phyloP scores from a whole-genome alignment of 2,888 invertebrate species.

The Coecobrya sp. region DNA sequence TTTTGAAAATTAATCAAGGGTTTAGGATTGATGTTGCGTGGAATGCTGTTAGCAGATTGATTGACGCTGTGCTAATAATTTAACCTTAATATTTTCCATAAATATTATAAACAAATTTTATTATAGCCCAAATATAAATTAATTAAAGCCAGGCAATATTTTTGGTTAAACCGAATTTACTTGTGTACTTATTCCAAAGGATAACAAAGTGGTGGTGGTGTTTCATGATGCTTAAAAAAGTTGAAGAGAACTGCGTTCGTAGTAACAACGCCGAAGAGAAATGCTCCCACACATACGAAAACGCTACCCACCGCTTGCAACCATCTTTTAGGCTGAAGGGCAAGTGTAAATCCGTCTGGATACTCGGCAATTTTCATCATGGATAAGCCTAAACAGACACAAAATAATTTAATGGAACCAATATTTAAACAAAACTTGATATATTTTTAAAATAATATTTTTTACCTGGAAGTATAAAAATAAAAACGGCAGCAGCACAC shows the following conservation, averaged over 20 bases:
- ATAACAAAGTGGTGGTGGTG: no score
- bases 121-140: no score
- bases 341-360: slow-evolving; percentile 34
- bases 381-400: slow-evolving; percentile 87
- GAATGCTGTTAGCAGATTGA: no score
- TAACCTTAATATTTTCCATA: no score
- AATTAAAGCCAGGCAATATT: no score
- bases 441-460: background rate
- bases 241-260: slow-evolving; percentile 87
- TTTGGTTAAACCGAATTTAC: no score
- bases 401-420: background rate
- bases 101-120: no score
- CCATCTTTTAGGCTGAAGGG: slow-evolving; percentile 3
- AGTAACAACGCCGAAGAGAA: slow-evolving; percentile 88
- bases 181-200: no score
- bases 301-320: slow-evolving; percentile 87
- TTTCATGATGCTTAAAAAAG: slow-evolving; percentile 44
- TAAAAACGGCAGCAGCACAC: slow-evolving; percentile 90
- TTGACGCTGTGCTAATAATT: no score
- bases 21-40: no score
- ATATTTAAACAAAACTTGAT: background rate
- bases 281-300: slow-evolving; percentile 88
- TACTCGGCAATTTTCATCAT: slow-evolving; percentile 87
- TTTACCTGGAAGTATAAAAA: slow-evolving; percentile 89
- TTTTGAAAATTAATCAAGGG: no score